Evolutionary conservation across 2,113 vertebrate species (phyloP).

Genomic region (Anoura caudifer): DNA sequence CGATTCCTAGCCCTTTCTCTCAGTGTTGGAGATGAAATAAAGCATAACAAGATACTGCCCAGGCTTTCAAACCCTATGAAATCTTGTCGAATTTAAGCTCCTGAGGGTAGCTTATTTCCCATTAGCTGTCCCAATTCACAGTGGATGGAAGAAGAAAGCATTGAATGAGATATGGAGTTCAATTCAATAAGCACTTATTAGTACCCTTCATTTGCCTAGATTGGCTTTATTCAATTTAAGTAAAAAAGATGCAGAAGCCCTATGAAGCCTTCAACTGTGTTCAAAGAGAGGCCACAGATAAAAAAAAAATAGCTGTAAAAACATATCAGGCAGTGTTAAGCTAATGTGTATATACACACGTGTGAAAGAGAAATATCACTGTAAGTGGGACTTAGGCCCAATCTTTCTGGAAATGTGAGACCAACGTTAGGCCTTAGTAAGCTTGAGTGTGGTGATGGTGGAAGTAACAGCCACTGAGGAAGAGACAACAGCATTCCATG

Average conservation of each 20-base stretch:
- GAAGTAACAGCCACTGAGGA: too few species aligned
- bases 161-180: not conserved
- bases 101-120: not conserved
- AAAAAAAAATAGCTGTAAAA: not conserved
- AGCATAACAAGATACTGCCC: not conserved
- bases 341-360: not conserved
- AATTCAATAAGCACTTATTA: not conserved
- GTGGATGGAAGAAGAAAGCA: not conserved
- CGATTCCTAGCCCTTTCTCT: not conserved
- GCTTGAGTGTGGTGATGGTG: not conserved
- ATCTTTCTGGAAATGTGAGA: not conserved
- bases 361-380: not conserved
- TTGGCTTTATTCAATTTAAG: not conserved
- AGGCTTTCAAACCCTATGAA: not conserved
- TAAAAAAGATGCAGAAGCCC: not conserved
- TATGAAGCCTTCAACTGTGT: not conserved
- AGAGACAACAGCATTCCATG: not conserved
- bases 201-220: not conserved
- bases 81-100: conserved; percentile 39
- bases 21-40: conserved; percentile 5
- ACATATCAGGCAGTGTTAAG: not conserved
- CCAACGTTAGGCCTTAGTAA: not conserved
- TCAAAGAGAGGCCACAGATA: not conserved
- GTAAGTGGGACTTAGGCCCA: not conserved
- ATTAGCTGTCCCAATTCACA: conserved; percentile 6